Base-by-base conservation (phyloP, 1,140 invertebrate species). In the Asbolus verrucosus region DNA sequence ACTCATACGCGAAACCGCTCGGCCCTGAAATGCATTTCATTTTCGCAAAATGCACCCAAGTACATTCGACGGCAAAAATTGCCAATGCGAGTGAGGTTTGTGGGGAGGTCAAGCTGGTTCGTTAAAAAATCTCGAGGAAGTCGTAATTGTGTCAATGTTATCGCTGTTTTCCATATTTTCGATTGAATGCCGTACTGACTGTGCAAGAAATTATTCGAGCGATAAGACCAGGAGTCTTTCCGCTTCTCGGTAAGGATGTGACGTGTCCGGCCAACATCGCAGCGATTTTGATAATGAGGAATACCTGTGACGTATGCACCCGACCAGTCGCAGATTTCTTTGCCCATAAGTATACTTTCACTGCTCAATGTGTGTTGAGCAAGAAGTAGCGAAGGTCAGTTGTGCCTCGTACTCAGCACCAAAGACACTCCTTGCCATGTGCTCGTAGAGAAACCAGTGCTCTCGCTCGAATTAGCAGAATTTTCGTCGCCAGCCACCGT, bases 331-430 rank as follows among this genome's bases (percentile, higher is more conserved):
- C 60, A n/a, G 46, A 54, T 54, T 54, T 54, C 46, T 54, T 54
- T 18, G 21, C 15, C 27, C 4, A 27, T 27, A 27, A 27, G 15
- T 62, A 31, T n/a, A 67, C 65, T 68, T 68, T 69, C 50, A 69
- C 50, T 69, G 54, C 8, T 61, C 27, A 6, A 14, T n/a, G 39
- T 30, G 54, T 69, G 67, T 69, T 69, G 54, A 11, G 54, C 67
- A 69, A 66, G 59, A 60, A 69, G 59, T 62, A 11, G 50, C 50
- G 67, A 69, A 69, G 67, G 67, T 62, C 59, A 62, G 54, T 68
- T 59, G 46, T 68, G 24, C 30, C 46, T n/a, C 31, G 46, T 24
- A 60, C 36, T 63, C 39, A 16, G 15, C 31, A 50, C 46, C 54
- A 36, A 31, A 69, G 39, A 61, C 33, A 59, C 33, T 18, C 50